Evolutionary conservation across 1,140 invertebrate genomes (phyloP).

Genomic region (Globodera ellingtonae): DNA sequence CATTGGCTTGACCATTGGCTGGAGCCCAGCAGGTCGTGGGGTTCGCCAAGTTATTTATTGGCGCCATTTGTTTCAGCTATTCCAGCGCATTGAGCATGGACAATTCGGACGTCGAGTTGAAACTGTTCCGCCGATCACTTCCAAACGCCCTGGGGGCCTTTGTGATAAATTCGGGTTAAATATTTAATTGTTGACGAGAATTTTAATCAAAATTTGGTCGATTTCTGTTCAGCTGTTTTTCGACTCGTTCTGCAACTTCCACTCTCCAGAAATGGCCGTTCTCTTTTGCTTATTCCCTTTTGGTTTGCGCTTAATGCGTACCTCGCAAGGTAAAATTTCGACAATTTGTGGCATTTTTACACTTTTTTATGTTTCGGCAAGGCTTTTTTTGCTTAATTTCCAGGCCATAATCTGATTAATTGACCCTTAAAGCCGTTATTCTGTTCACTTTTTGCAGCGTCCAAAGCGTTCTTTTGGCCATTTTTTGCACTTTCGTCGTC

Average conservation of each 20-base stretch:
- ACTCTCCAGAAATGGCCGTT: conserved; percentile 22
- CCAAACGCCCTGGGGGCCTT: conserved; percentile 25
- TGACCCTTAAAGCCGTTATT: neutral
- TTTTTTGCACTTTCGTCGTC: conserved; percentile 18
- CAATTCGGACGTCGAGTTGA: conserved; percentile 54
- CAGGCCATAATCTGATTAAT: conserved; percentile 4
- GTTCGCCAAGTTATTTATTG: neutral
- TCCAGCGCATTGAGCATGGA: conserved; percentile 29
- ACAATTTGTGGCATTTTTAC: neutral
- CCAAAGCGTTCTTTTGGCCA: conserved; percentile 32
- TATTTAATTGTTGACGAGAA: conserved; percentile 24
- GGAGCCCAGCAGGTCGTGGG: conserved; percentile 39
- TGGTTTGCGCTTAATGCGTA: conserved; percentile 41
- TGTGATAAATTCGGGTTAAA: conserved; percentile 44
- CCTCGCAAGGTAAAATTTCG: conserved; percentile 11
- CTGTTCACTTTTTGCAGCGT: conserved; percentile 31
- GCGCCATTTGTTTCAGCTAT: conserved; percentile 8
- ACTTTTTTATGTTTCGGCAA: neutral
- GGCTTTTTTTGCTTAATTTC: conserved; percentile 5
- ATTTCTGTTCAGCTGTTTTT: conserved; percentile 43
- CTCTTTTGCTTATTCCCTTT: conserved; percentile 39
- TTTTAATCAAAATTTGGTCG: conserved; percentile 20
- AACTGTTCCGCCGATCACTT: conserved; percentile 43
- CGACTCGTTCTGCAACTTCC: conserved; percentile 14
- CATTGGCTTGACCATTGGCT: conserved; percentile 46